Base-by-base conservation (phyloP, 2,888 invertebrate genomes). In the Onthophagus sagittarius region DNA sequence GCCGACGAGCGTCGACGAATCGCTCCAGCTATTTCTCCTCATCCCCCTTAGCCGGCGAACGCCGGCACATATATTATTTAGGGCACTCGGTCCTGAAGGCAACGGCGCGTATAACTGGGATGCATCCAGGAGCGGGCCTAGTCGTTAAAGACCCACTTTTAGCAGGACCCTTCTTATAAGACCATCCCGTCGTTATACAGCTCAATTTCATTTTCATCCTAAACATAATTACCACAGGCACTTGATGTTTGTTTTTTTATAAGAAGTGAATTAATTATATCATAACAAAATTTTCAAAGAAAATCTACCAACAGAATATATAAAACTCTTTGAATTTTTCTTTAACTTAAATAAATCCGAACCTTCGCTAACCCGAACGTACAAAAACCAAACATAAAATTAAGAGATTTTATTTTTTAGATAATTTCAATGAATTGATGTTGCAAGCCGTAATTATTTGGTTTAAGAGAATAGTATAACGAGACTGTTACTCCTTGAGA, bases 41-140 rank as follows among this genome's bases (percentile, higher is more conserved):
- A 23, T 23, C 23, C 23, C 23, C 9, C 39, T 11, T 7, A 53
- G 39, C 9, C 5, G 11, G 39, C 39, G 9, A 53, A 53, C 39
- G 39, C 39, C 39, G 39, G 39, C 67, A 32, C 67, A 67, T 67
- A 67, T 67, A 67, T 67, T 67, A 67, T 67, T 67, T 67, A 67
- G 67, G 67, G 15, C 67, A 67, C 67, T 67, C 32, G 67, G 67
- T 23, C 67, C 67, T 23, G 31, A 31, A 32, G 67, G 67, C 67
- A 67, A 67, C 67, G 67, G 67, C 67, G 67, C 67, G 67, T 67
- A 23, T 67, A 31, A 67, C 67, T n/a, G 67, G 67, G n/a, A 67
- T 67, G 67, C 67, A 67, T 53, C 39, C 39, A 53, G 39, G 9
- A 53, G 9, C 39, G 39, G 39, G 39, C 39, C 39, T 11, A 53